Conservation (phyloP, 2,888 invertebrate species). For the Shargacucullia verbasci region DNA sequence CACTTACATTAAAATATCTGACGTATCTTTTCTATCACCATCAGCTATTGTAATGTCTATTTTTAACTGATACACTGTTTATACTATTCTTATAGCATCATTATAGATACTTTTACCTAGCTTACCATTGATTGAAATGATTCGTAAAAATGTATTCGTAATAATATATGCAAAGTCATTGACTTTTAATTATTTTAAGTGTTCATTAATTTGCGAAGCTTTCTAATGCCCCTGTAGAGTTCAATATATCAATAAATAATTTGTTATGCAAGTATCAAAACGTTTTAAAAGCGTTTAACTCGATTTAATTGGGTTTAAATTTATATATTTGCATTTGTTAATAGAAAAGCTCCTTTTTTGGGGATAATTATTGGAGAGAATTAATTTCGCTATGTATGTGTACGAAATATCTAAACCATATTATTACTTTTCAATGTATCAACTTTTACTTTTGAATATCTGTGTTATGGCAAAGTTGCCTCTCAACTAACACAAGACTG, state of each 20-base stretch:
- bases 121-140: conserved; percentile 55
- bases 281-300: conserved; percentile 49
- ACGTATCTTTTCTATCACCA: conserved; percentile 32
- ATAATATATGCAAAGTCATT: conserved; percentile 63
- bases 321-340: conserved; percentile 51
- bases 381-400: conserved; percentile 38
- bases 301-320: conserved; percentile 42
- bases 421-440: conserved; percentile 8
- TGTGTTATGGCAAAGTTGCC: neutral
- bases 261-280: conserved; percentile 49
- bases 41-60: conserved; percentile 33
- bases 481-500: too few relatives aligned
- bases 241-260: conserved; percentile 50
- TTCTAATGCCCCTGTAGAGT: conserved; percentile 64
- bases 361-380: conserved; percentile 32
- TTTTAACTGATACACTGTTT: conserved; percentile 47
- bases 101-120: conserved; percentile 3
- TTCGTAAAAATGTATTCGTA: conserved; percentile 42
- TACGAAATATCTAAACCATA: conserved; percentile 8
- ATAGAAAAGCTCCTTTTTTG: conserved; percentile 40
- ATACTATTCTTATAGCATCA: conserved; percentile 53
- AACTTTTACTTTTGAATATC: conserved; percentile 34
- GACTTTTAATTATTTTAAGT: conserved; percentile 70
- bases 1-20: conserved; percentile 30
- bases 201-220: conserved; percentile 68